Evolutionary conservation across 2,113 vertebrate species (phyloP).

Genomic region (Nyctereutes procyonoides): DNA sequence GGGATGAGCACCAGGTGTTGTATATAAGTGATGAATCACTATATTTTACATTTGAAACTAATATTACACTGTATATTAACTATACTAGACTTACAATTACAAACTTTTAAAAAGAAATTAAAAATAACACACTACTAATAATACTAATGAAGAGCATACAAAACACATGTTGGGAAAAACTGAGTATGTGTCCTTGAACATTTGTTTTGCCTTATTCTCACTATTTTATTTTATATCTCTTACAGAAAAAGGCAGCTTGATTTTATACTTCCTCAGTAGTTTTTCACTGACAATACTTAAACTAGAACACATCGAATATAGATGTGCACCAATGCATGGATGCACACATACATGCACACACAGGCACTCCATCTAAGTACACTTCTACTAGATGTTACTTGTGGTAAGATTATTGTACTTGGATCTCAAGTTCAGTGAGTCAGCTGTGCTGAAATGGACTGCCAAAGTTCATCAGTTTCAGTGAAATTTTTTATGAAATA

Average conservation of each 20-base stretch:
- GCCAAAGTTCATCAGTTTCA: neutral
- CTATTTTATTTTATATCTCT: conserved; percentile 18
- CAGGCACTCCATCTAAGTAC: neutral
- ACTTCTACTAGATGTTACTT: neutral
- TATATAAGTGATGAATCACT: too few relatives aligned
- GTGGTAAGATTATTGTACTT: neutral
- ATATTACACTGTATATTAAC: too few relatives aligned
- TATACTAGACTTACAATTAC: too few relatives aligned
- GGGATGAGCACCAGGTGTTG: too few relatives aligned
- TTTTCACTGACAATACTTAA: conserved; percentile 1
- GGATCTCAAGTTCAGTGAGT: neutral
- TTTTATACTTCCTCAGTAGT: neutral
- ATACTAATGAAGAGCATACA: neutral
- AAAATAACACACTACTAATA: too few relatives aligned
- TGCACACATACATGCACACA: neutral
- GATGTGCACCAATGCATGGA: neutral
- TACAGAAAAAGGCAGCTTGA: conserved; percentile 16
- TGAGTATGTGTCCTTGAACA: neutral
- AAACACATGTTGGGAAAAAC: neutral
- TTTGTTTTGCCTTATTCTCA: neutral
- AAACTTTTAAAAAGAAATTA: too few relatives aligned
- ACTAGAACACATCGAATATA: neutral
- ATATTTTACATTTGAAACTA: too few relatives aligned
- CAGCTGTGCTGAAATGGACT: neutral
- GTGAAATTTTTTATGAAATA: neutral